phyloP scores from a whole-genome alignment of 2,113 vertebrate genomes.

The Cyphomyrus plagiostoma region DNA sequence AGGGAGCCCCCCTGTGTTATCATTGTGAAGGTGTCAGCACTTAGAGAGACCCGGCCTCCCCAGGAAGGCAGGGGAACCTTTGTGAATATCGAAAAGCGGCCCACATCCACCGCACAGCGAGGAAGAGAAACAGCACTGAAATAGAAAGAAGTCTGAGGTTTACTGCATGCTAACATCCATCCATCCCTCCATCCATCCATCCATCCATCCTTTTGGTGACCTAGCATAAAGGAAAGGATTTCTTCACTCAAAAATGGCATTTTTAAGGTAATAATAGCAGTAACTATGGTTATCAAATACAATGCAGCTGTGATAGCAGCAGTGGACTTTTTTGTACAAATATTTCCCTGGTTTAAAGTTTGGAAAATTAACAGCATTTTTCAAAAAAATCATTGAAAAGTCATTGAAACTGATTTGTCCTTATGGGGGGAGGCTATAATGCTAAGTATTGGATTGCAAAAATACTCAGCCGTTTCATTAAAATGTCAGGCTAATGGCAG shows the following conservation, averaged over 20 bases:
- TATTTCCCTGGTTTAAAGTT: background rate
- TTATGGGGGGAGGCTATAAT: background rate
- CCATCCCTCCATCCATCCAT: background rate
- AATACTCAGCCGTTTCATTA: background rate
- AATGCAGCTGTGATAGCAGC: background rate
- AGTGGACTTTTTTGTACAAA: background rate
- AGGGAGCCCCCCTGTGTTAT: background rate
- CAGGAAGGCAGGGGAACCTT: background rate
- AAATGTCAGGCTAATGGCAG: background rate
- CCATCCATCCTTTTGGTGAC: background rate
- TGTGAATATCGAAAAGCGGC: background rate
- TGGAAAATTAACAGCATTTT: background rate
- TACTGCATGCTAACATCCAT: background rate
- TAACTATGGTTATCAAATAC: background rate
- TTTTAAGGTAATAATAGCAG: background rate
- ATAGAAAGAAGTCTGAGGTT: background rate
- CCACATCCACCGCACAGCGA: background rate
- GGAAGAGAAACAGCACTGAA: background rate
- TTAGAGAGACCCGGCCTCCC: background rate
- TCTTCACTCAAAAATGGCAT: background rate
- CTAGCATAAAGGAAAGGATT: background rate
- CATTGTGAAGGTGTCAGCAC: background rate
- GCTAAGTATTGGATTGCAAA: background rate
- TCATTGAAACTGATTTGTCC: background rate
- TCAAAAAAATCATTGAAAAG: background rate